Evolutionary conservation across 2,888 invertebrate species (phyloP), one percentile per base, ranked within the genome.

Genomic region (Polyploca ridens): DNA sequence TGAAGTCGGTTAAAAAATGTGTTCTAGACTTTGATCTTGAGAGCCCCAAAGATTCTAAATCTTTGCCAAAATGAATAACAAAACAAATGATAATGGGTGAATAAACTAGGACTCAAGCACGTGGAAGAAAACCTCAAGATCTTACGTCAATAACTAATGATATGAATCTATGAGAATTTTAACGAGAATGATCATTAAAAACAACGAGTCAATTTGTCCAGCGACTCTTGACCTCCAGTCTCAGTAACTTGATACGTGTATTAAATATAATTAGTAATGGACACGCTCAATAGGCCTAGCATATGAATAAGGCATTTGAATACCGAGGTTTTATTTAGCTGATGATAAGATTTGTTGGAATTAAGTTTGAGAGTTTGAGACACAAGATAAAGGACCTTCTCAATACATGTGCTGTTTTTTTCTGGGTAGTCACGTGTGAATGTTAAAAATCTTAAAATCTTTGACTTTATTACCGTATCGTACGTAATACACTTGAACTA

Each of bases 251-350:
- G 59, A 60, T 60, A 60, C 59, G 38, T 60, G 35, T 38, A 33
- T 60, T 60, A 60, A 54, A 60, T 60, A 38, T 38, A 60, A 60
- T 60, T 60, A 38, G 59, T 16, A 60, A 60, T 60, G 38, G 59
- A 60, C 59, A 60, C 59, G 54, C 54, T 54, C 54, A 54, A 54
- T 54, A 19, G 54, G 54, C 16, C 54, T 19, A 54, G 10, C 54
- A 54, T 54, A 19, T 54, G 54, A 54, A 54, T 54, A 16, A 44
- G 44, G 44, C 44, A 16, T 49, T 16, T 49, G n/a, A 49, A 49
- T 49, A 10, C 19, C 54, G 10, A 54, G 19, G 19, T 10, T 54
- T 19, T 54, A 54, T 54, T 16, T 4, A 54, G 10, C 54, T 54
- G 19, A 19, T 54, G 19, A 54, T 49, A 11, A 16, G 16, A 49